phyloP scores from a whole-genome alignment of 1,140 invertebrate species.

The Diachasma alloeum region DNA sequence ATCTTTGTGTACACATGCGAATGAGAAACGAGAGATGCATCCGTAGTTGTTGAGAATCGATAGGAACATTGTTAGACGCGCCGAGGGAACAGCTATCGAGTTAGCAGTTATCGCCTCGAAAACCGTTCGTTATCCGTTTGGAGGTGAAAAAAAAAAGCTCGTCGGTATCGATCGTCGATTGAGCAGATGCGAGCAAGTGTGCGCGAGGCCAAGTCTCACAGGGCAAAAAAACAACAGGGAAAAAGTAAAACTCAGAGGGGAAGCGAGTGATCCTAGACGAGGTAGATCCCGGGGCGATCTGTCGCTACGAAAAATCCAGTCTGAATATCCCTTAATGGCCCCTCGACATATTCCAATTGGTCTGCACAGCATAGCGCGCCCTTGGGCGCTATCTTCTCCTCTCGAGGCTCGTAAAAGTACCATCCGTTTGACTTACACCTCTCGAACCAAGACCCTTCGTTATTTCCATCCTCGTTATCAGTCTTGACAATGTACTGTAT shows the following conservation, averaged over 20 bases:
- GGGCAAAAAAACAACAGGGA: no score
- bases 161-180: slow-evolving; percentile 11
- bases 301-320: slow-evolving; percentile 21
- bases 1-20: slow-evolving; percentile 18
- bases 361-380: slow-evolving; percentile 14
- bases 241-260: no score
- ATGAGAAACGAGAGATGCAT: slow-evolving; percentile 15
- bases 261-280: background rate
- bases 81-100: slow-evolving; percentile 8
- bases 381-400: slow-evolving; percentile 34
- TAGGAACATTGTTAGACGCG: slow-evolving; percentile 17
- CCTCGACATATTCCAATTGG: slow-evolving; percentile 35
- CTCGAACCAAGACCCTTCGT: slow-evolving; percentile 36
- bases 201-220: no score
- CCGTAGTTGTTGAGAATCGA: background rate
- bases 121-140: background rate
- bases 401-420: slow-evolving; percentile 49
- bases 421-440: slow-evolving; percentile 52
- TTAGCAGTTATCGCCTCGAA: slow-evolving; percentile 3
- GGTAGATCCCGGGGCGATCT: slow-evolving; percentile 5
- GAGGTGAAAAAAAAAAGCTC: background rate
- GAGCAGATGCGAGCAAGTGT: background rate
- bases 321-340: slow-evolving; percentile 34
- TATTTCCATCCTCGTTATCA: slow-evolving; percentile 43
- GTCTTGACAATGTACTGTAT: slow-evolving; percentile 28